These are phyloP conservation scores for Polyodon spathula DNA, from an alignment of 2,113 vertebrate genomes.

Conservation along the genomic window DNA sequence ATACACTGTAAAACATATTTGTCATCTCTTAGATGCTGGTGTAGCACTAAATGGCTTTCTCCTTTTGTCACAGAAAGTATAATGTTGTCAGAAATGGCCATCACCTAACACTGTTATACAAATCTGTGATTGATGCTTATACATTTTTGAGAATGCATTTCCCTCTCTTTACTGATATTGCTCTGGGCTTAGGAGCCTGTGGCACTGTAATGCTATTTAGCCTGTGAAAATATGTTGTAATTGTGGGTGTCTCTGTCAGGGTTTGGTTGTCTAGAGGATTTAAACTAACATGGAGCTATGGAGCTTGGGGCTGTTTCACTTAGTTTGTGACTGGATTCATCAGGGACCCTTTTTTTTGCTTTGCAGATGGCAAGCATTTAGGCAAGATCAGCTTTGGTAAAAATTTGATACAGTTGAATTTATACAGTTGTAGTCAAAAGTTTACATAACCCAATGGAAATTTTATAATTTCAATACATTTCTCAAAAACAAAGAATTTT, in stretches of 20 bases:
- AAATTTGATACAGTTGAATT: too few relatives aligned
- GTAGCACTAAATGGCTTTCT: too few relatives aligned
- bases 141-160: not conserved
- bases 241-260: slow-evolving; percentile 16
- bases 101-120: slow-evolving; percentile 14
- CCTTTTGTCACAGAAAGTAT: slow-evolving; percentile 11
- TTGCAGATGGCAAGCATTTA: slow-evolving; percentile 28
- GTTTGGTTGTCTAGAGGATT: slow-evolving; percentile 24
- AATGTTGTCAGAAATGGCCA: slow-evolving; percentile 15
- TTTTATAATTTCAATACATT: too few relatives aligned
- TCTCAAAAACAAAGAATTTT: too few relatives aligned
- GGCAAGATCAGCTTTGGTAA: slow-evolving; percentile 21
- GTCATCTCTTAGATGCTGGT: too few relatives aligned
- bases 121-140: slow-evolving; percentile 19
- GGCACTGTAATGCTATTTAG: slow-evolving; percentile 15
- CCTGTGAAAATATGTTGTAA: not conserved
- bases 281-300: slow-evolving; percentile 23
- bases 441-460: too few relatives aligned
- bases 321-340: slow-evolving; percentile 4
- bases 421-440: too few relatives aligned
- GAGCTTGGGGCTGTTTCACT: slow-evolving; percentile 16
- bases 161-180: slow-evolving; percentile 4
- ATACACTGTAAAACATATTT: too few relatives aligned
- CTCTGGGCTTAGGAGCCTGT: slow-evolving; percentile 7
- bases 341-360: slow-evolving; percentile 18